These are phyloP conservation scores for Hydrotaea diabolus DNA, from an alignment of 2,888 invertebrate genomes.

Conservation along the genomic window DNA sequence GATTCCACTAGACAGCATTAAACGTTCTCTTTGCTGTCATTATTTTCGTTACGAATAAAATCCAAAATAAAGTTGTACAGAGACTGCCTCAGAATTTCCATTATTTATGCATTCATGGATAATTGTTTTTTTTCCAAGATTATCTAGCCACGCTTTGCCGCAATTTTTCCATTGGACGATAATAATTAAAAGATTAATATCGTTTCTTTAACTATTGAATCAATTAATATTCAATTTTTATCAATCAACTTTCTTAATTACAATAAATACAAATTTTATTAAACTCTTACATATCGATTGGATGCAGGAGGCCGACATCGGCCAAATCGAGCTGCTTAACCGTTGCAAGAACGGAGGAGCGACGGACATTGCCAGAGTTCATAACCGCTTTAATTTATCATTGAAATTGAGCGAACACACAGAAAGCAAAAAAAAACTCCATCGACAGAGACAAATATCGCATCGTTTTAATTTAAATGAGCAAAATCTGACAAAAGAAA, in stretches of 20 bases:
- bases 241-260: slow-evolving; percentile 54
- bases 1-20: no score
- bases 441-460: slow-evolving; percentile 16
- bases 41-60: no score
- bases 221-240: slow-evolving; percentile 45
- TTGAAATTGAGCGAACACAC: background rate
- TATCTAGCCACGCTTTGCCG: no score
- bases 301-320: background rate
- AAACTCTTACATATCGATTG: slow-evolving; percentile 30
- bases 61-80: no score
- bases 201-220: background rate
- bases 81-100: no score
- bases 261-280: slow-evolving; percentile 51
- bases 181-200: background rate
- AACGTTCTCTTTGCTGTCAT: no score
- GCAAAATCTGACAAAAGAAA: slow-evolving; percentile 50
- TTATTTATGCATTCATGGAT: no score
- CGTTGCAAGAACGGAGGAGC: background rate
- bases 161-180: no score
- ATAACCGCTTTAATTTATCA: slow-evolving; percentile 11
- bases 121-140: no score
- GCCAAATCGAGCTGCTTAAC: background rate
- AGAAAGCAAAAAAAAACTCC: background rate
- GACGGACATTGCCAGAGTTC: slow-evolving; percentile 18
- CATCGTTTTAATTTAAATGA: slow-evolving; percentile 49